Conservation (phyloP, 2,888 invertebrate species). For the Cosmopolites sordidus region DNA sequence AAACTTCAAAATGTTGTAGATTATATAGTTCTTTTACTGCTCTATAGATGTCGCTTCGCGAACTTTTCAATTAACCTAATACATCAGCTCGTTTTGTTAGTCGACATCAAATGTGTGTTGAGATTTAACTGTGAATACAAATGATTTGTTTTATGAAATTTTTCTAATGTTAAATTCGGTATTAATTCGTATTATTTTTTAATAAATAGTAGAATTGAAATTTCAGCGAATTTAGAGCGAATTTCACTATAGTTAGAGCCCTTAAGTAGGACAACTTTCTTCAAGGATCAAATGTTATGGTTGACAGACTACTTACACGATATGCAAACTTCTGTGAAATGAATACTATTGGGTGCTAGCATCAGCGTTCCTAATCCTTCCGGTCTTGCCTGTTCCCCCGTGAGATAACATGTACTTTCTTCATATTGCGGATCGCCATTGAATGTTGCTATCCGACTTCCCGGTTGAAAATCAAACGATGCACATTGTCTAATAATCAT, state of each 20-base stretch:
- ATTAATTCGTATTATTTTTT: no score
- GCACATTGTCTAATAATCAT: slow-evolving; percentile 63
- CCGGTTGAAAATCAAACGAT: slow-evolving; percentile 88
- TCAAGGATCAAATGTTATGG: not conserved
- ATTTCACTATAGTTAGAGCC: not conserved
- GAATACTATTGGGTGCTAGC: slow-evolving; percentile 83
- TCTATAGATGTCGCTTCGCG: no score
- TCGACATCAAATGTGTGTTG: no score
- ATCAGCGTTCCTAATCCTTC: slow-evolving; percentile 88
- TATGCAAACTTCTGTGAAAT: slow-evolving; percentile 85
- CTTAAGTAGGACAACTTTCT: not conserved
- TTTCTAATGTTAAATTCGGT: no score
- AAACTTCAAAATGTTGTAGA: no score
- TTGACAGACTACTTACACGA: slow-evolving; percentile 74
- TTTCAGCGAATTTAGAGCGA: no score
- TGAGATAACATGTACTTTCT: slow-evolving; percentile 82
- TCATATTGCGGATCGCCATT: slow-evolving; percentile 79
- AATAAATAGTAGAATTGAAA: no score
- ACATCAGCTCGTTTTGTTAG: no score
- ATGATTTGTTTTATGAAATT: no score
- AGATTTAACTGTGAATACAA: no score
- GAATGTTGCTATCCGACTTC: slow-evolving; percentile 77
- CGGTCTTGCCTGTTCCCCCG: slow-evolving; percentile 79
- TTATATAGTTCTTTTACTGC: no score
- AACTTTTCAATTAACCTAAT: no score